These are phyloP conservation scores for Raja brachyura DNA, from an alignment of 2,113 vertebrate species.

Conservation along the genomic window DNA sequence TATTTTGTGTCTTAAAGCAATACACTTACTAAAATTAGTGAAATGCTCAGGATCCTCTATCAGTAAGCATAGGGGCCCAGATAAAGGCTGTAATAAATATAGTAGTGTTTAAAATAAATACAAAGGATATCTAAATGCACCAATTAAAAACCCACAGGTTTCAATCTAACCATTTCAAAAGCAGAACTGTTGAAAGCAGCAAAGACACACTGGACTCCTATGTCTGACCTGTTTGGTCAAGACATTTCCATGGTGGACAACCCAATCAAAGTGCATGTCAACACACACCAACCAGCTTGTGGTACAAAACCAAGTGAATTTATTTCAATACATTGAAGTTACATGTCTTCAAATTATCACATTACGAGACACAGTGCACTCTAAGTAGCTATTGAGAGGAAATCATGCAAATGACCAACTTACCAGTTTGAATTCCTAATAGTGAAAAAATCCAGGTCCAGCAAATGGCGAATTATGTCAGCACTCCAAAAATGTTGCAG, in stretches of 20 bases:
- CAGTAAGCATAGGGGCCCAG: neutral
- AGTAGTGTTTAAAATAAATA: too few relatives aligned
- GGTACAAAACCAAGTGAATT: neutral
- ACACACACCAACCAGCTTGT: neutral
- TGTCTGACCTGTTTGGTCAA: neutral
- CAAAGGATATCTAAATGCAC: too few relatives aligned
- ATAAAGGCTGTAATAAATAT: neutral
- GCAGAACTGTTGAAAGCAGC: neutral
- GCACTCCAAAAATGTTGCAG: neutral
- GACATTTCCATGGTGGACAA: neutral
- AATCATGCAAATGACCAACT: neutral
- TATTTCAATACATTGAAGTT: too few relatives aligned
- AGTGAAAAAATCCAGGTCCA: neutral
- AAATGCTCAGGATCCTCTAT: neutral
- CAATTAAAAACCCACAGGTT: too few relatives aligned
- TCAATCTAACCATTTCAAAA: neutral
- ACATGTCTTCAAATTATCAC: neutral
- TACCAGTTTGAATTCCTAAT: neutral
- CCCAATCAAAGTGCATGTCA: neutral
- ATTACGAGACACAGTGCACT: too few relatives aligned
- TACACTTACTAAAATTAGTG: neutral
- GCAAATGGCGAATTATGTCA: neutral
- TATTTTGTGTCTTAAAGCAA: neutral
- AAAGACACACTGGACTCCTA: neutral
- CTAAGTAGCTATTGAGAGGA: neutral